These are phyloP conservation scores for Bellardia pandia DNA, from an alignment of 2,888 invertebrate genomes.

Conservation along the genomic window DNA sequence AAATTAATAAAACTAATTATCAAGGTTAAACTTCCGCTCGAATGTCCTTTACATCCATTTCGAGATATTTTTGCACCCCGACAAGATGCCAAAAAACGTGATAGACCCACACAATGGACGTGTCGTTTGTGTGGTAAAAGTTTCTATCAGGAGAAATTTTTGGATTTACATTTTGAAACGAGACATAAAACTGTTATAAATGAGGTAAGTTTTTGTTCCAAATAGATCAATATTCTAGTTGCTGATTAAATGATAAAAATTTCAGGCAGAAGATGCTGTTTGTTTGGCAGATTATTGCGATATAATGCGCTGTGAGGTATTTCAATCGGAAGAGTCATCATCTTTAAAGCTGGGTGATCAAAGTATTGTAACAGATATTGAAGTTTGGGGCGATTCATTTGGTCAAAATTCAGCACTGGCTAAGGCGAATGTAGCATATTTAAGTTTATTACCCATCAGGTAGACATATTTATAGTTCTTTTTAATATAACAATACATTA, in stretches of 20 bases:
- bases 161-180: slow-evolving; percentile 95
- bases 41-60: slow-evolving; percentile 95
- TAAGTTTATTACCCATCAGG: slow-evolving; percentile 83
- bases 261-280: slow-evolving; percentile 94
- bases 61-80: slow-evolving; percentile 95
- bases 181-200: slow-evolving; percentile 93
- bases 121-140: slow-evolving; percentile 96
- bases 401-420: slow-evolving; percentile 85
- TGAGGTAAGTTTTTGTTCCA: slow-evolving; percentile 86
- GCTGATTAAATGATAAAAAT: no score
- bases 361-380: slow-evolving; percentile 90
- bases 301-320: slow-evolving; percentile 96
- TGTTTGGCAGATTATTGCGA: slow-evolving; percentile 98
- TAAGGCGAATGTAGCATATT: slow-evolving; percentile 84
- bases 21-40: slow-evolving; percentile 92
- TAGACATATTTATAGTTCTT: slow-evolving; percentile 32
- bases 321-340: slow-evolving; percentile 89
- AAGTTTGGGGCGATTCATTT: slow-evolving; percentile 92
- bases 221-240: no score
- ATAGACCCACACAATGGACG: slow-evolving; percentile 94
- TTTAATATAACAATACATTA: background rate
- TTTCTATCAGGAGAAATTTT: slow-evolving; percentile 93
- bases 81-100: slow-evolving; percentile 93
- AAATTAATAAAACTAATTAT: background rate
- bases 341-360: slow-evolving; percentile 87